A percentile compares a stretch with the other conserved stretches of the same genome.
Evolutionary conservation across 2,797 vertebrate genomes (phyloP).

Genomic region (Spizella passerina): DNA sequence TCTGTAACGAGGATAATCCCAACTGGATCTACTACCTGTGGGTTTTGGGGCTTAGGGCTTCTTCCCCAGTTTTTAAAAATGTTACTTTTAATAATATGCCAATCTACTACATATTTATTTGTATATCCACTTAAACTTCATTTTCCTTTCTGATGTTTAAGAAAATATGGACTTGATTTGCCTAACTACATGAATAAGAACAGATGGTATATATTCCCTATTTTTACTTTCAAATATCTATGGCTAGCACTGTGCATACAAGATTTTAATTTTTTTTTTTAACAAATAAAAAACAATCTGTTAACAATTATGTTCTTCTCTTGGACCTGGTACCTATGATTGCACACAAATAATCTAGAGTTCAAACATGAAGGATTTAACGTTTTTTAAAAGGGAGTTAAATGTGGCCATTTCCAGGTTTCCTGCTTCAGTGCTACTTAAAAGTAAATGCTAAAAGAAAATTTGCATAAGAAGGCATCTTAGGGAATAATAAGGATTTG

Average conservation of each 20-base stretch:
- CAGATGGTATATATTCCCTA: neutral
- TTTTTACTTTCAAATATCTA: neutral
- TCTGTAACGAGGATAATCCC: rapidly evolving
- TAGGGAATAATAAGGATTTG: neutral
- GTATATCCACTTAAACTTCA: neutral
- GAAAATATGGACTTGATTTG: neutral
- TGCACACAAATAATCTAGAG: neutral
- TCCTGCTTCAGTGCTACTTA: neutral
- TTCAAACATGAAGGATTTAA: neutral
- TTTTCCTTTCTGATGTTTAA: neutral
- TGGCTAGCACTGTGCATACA: neutral
- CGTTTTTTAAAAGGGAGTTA: neutral
- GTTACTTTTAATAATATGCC: neutral
- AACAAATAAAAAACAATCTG: neutral
- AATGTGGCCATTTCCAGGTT: neutral
- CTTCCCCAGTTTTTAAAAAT: neutral
- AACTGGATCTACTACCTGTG: neutral
- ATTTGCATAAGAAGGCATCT: neutral
- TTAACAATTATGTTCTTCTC: neutral
- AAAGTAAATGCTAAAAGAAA: neutral
- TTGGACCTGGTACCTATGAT: neutral
- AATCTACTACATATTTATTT: neutral
- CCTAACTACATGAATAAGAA: neutral
- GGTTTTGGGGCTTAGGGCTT: neutral
- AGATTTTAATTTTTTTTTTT: neutral